Evolutionary conservation across 2,888 invertebrate species (phyloP).

Genomic region (Epinotia ramella): DNA sequence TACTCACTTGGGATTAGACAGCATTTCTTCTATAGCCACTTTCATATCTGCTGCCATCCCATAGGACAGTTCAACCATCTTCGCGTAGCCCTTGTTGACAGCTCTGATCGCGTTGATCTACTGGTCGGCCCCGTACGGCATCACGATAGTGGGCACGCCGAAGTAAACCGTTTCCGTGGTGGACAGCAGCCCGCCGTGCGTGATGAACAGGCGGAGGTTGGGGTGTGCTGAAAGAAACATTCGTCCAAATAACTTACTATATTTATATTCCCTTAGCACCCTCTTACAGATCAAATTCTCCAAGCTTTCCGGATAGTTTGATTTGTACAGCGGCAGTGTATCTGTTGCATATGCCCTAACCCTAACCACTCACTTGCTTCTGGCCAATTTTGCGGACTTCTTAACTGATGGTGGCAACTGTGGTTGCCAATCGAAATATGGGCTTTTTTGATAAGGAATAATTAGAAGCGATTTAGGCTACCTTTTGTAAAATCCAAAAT

Average conservation of each 20-base stretch:
- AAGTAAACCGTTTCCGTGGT: conserved; percentile 46
- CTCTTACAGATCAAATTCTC: not conserved
- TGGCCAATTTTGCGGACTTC: too few relatives aligned
- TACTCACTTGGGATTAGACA: conserved; percentile 37
- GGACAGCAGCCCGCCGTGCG: conserved; percentile 48
- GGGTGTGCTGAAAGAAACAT: conserved; percentile 46
- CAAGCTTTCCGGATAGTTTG: not conserved
- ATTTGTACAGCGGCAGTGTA: too few relatives aligned
- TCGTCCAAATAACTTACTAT: not conserved
- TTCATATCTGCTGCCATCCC: conserved; percentile 38
- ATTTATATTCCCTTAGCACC: not conserved
- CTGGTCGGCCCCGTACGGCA: conserved; percentile 47
- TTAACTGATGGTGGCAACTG: too few relatives aligned
- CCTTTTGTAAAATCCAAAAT: too few relatives aligned
- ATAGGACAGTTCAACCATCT: conserved; percentile 38
- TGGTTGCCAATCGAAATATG: too few relatives aligned
- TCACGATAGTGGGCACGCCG: conserved; percentile 46
- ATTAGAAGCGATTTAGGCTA: too few relatives aligned
- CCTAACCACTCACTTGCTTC: too few relatives aligned
- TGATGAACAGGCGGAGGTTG: conserved; percentile 44
- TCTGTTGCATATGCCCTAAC: too few relatives aligned
- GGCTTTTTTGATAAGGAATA: too few relatives aligned
- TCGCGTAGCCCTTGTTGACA: conserved; percentile 45
- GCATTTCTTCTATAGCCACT: conserved; percentile 36
- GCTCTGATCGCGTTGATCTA: conserved; percentile 44